Evolutionary conservation across 92 coral and sea anemone species (phyloP).

Genomic region (Epizoanthus stellaris): DNA sequence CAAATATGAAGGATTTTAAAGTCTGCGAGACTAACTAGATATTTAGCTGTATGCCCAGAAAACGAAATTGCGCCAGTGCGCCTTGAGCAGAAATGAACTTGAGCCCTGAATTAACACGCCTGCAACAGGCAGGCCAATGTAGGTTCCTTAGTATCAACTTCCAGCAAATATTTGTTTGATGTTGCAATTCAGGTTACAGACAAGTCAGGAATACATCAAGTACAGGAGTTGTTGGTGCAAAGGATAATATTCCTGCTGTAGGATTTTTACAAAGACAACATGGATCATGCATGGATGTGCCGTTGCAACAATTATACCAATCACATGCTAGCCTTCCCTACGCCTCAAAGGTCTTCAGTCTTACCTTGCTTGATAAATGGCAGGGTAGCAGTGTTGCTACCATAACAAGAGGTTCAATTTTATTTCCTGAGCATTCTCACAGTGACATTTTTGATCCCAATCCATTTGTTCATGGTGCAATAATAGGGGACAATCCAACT

Average conservation of each 20-base stretch:
- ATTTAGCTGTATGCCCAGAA: too few species aligned
- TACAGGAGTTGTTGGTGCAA: neutral
- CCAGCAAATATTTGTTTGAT: neutral
- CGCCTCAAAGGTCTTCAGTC: neutral
- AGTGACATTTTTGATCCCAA: slow-evolving; percentile 22
- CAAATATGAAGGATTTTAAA: too few species aligned
- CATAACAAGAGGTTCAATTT: neutral
- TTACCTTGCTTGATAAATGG: neutral
- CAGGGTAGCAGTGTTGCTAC: neutral
- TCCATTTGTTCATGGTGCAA: neutral
- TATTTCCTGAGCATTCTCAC: neutral
- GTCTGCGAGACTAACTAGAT: too few species aligned
- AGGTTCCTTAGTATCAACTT: neutral
- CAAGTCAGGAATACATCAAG: neutral
- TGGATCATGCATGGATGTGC: neutral
- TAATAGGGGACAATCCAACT: slow-evolving; percentile 18
- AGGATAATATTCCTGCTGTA: neutral
- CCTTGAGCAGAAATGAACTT: too few species aligned
- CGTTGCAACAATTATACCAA: neutral
- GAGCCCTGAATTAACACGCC: too few species aligned
- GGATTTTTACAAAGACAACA: slow-evolving; percentile 1
- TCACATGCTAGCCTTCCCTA: neutral
- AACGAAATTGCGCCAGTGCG: too few species aligned
- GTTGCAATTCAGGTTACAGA: slow-evolving; percentile 1
- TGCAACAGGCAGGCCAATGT: neutral